Evolutionary conservation across 1,140 invertebrate genomes (phyloP), one percentile per base, ranked within the genome.

Genomic region (Chelonus insularis): DNA sequence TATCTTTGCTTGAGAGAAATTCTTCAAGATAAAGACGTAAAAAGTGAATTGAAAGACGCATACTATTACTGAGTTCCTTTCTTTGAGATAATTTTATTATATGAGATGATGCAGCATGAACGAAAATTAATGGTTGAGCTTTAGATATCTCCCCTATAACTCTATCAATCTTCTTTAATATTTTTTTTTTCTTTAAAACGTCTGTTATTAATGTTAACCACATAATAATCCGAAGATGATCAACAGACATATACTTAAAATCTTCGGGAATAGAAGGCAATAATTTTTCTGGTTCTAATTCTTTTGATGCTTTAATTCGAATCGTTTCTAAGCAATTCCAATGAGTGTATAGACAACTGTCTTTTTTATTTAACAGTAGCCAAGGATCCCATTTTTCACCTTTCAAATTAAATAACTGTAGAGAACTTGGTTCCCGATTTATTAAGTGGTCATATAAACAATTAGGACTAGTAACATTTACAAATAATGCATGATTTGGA

Each of bases 271-370:
- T 51, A 14, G 47, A 63, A 12, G 57, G 47, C 6, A 77, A 39
- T 9, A 62, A 11, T 21, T 51, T n/a, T 9, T 18, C 34, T 1
- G 66, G 54, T 5, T 69, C 63, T 1, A 20, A 12, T 9, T 68
- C 50, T 25, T 71, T 75, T 1, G 67, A 51, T 11, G 72, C 68
- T 64, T 71, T 78, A 0, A 80, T 63, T 47, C 78, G 68, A 1
- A 82, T 60, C 2, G 73, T 32, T 66, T 80, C 78, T 12, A 82
- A 57, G 60, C 72, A 79, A 34, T 82, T 79, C 80, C 80, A 82
- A 16, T 71, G 57, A 4, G 63, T 57, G 16, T 47, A 58, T 9
- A 71, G 39, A 2, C 65, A 57, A 43, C n/a, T 18, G 47, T 23
- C 7, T 45, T 66, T 70, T n/a, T 71, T 63, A 4, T 71, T 60